Base-by-base conservation (phyloP, 1,140 invertebrate genomes). In the Meloidogyne hapla region DNA sequence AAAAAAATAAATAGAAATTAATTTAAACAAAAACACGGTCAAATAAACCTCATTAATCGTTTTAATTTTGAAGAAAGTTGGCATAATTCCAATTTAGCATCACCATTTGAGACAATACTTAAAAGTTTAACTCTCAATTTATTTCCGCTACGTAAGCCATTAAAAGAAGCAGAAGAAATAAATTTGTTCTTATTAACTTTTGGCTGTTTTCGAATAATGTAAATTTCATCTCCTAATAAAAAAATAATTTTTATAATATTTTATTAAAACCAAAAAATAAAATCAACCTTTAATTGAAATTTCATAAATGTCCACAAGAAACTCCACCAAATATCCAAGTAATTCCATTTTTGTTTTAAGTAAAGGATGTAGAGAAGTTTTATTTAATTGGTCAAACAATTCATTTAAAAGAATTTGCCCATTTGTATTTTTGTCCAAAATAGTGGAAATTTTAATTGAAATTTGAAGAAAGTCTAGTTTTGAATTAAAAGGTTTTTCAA, bases 381-480 rank as follows among this genome's bases (percentile, higher is more conserved):
- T 56, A 56, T 56, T 56, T 9, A 56, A 56, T n/a, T 56, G n/a
- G 5, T 56, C 48, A 56, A 56, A 56, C n/a, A 56, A 6, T 56
- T 56, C 48, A 6, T 4, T 56, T 56, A 56, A 56, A 56, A n/a
- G 48, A 5, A 56, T n/a, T 56, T 56, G 6, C 6, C 48, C 48
- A 56, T n/a, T 4, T 48, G 3, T 15, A 48, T 18, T 56, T 56
- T 56, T 56, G 8, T 56, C n/a, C 18, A 56, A 56, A 56, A 56
- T n/a, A 21, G 48, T n/a, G 5, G 48, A 8, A 56, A 56, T 5
- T 56, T 56, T 56, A 56, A n/a, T n/a, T n/a, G 18, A 56, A 56
- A 56, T 56, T 56, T 56, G 18, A 56, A 56, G 48, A 56, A 56
- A 56, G n/a, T 56, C 48, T 56, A 56, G n/a, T 56, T 56, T 56